Conservation (phyloP, 2,888 invertebrate genomes). For the Dioctria linearis region DNA sequence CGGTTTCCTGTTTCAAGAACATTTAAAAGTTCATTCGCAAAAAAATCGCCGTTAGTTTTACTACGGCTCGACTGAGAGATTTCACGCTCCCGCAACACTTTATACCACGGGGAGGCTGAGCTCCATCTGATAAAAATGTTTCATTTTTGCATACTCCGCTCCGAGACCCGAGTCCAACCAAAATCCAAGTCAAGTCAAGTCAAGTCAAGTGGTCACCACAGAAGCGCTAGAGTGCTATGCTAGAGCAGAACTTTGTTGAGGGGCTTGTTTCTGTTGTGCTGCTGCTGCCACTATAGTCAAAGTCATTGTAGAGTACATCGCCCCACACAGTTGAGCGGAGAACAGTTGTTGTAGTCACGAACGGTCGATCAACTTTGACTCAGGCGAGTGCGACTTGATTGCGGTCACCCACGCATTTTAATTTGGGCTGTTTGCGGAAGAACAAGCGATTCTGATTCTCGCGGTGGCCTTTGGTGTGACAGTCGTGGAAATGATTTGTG, state of each 20-base stretch:
- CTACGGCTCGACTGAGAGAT: not conserved
- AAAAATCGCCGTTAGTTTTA: not conserved
- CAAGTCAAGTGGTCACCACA: not conserved
- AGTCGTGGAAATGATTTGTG: constrained; percentile 20
- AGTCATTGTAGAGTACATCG: not conserved
- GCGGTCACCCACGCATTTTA: constrained; percentile 41
- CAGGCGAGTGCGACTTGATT: not conserved
- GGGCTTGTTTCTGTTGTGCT: not conserved
- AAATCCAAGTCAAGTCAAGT: not conserved
- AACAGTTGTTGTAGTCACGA: not conserved
- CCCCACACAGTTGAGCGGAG: not conserved
- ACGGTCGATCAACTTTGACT: constrained; percentile 50
- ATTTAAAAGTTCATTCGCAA: no score
- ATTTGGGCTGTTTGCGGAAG: constrained; percentile 47
- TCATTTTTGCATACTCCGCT: constrained; percentile 25
- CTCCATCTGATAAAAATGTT: constrained; percentile 20
- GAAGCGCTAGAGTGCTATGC: not conserved
- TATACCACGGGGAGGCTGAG: not conserved
- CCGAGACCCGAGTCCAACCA: not conserved
- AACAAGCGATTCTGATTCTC: not conserved
- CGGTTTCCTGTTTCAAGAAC: no score
- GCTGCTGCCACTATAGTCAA: no score
- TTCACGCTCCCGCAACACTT: not conserved
- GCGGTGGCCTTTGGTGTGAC: not conserved
- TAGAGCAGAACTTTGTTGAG: not conserved